Evolutionary conservation across 2,797 vertebrate genomes (phyloP).

Genomic region (Premnoplex brunnescens): DNA sequence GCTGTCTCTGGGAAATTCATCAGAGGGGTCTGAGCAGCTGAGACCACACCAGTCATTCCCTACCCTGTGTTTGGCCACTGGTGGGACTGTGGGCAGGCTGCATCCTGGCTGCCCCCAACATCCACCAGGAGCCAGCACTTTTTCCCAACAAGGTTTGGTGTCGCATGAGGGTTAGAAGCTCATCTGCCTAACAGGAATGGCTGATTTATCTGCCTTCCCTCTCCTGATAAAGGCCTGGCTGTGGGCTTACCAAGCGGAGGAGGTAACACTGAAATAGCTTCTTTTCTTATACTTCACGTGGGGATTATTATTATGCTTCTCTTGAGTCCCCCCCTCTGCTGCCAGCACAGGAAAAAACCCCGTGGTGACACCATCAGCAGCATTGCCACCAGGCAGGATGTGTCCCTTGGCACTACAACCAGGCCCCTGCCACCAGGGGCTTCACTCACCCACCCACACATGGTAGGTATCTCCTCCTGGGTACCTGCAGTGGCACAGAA

Average conservation of each 20-base stretch:
- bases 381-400: not conserved
- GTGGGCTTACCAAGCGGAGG: slow-evolving; percentile 7
- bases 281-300: slow-evolving; percentile 26
- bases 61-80: not conserved
- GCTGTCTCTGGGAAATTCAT: not conserved
- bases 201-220: slow-evolving; percentile 44
- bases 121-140: not conserved
- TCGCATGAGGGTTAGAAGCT: not conserved
- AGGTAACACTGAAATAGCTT: slow-evolving; percentile 60
- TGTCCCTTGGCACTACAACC: not conserved
- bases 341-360: not conserved
- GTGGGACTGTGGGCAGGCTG: not conserved
- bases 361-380: fast-evolving
- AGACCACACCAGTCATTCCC: not conserved
- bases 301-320: slow-evolving; percentile 24
- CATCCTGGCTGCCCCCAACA: not conserved
- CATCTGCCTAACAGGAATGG: not conserved
- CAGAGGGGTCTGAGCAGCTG: not conserved
- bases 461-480: not conserved
- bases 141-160: not conserved
- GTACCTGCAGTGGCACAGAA: not conserved
- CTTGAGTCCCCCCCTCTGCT: not conserved
- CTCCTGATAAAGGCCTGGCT: slow-evolving; percentile 25
- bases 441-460: not conserved
- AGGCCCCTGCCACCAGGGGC: not conserved